Evolutionary conservation across 2,888 invertebrate genomes (phyloP), one percentile per base, ranked within the genome.

Genomic region (Aphodius granarius): DNA sequence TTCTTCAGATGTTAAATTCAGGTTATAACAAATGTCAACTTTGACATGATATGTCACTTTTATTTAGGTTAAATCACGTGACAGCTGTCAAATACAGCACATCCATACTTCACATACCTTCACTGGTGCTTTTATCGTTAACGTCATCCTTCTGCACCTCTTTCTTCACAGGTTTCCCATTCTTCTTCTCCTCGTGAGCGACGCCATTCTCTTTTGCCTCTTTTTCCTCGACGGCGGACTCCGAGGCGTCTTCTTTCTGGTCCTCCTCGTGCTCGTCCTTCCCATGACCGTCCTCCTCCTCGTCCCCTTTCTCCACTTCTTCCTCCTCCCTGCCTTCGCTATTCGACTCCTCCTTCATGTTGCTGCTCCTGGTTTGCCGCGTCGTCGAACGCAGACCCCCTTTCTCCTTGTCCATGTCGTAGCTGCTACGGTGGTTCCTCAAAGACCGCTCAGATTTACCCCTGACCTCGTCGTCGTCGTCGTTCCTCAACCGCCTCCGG

Each of bases 371-470:
- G 70, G 75, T 75, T 63, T 74, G 21, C 63, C 79, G 63, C 9
- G 75, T 77, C 15, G 73, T 62, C 62, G 76, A 74, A 16, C 74
- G 23, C 9, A 43, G 63, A 15, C 76, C 74, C 20, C 78, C 78
- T n/a, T 75, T 74, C 1, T 78, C 76, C 64, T 80, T 81, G 63
- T 79, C 80, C 71, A 78, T 78, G 19, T 77, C 76, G 43, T 77
- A 78, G 6, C 77, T 77, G 71, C 76, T 77, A 2, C 70, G 71
- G 23, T 77, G 75, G 64, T 71, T 66, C 73, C 74, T 75, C 72
- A 74, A 72, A 17, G 63, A 70, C 72, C 66, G 63, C 20, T 43
- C 71, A 15, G 74, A 15, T 62, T 73, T 72, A 17, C 72, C 23
- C 70, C 78, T 77, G 17, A 76, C 68, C 73, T 74, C 73, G 6